Conservation (phyloP, 2,113 vertebrate species). For the Notiomystis cincta region DNA sequence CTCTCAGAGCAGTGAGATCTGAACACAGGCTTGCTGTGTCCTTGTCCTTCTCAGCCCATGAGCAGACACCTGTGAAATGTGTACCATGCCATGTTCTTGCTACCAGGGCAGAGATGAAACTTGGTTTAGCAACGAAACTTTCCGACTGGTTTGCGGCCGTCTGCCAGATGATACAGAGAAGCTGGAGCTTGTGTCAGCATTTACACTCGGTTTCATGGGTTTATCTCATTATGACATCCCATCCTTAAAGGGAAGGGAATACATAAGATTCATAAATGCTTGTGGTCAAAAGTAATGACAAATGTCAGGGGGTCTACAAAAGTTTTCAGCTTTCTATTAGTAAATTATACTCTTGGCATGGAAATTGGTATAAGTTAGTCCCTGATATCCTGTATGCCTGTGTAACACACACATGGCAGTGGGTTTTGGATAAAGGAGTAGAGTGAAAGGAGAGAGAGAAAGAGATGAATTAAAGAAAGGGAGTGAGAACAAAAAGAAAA, state of each 20-base stretch:
- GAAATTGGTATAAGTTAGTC: background rate
- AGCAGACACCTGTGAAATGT: fast-evolving
- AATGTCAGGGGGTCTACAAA: background rate
- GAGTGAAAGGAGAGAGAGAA: background rate
- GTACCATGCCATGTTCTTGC: background rate
- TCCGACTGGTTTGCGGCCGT: background rate
- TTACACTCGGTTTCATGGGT: background rate
- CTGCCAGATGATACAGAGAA: background rate
- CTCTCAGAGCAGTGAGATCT: background rate
- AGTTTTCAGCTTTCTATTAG: background rate
- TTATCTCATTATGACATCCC: background rate
- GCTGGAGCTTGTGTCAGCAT: background rate
- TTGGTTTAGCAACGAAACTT: background rate
- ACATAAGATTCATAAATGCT: background rate
- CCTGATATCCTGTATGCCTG: background rate
- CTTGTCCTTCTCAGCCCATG: fast-evolving
- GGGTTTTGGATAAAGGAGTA: background rate
- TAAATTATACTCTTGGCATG: background rate
- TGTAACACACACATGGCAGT: fast-evolving
- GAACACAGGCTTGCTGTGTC: background rate
- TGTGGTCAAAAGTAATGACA: background rate
- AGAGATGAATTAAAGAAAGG: background rate
- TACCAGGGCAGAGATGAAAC: background rate
- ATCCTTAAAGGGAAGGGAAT: background rate
- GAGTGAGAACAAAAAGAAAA: background rate